Evolutionary conservation across 23 tunicate genomes (phyloP).

Genomic region (Clavelina lepadiformis): DNA sequence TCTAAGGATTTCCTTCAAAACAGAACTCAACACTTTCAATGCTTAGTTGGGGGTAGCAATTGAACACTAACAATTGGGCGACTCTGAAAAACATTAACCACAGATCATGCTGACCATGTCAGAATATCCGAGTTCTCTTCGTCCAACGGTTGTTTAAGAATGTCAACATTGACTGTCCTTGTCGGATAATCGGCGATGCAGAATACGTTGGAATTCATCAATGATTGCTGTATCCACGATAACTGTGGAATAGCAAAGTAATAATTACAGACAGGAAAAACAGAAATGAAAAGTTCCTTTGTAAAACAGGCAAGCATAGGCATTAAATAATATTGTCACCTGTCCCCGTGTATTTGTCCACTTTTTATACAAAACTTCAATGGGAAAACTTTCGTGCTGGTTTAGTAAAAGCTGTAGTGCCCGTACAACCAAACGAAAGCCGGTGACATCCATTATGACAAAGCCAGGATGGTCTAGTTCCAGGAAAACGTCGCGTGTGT

Average conservation of each 20-base stretch:
- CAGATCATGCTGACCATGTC: too few relatives aligned
- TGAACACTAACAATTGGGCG: neutral
- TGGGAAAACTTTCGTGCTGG: constrained; percentile 54
- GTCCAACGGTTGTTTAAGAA: constrained; percentile 79
- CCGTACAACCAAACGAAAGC: constrained; percentile 60
- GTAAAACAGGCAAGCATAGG: too few relatives aligned
- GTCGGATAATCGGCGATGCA: constrained; percentile 49
- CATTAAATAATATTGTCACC: constrained; percentile 10
- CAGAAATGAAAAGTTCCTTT: too few relatives aligned
- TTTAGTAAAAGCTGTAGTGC: constrained; percentile 33
- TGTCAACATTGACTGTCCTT: constrained; percentile 35
- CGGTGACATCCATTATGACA: constrained; percentile 34
- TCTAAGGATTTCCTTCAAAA: constrained; percentile 73
- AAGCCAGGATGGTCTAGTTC: constrained; percentile 73
- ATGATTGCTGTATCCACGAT: constrained; percentile 54
- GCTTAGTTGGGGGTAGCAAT: too few relatives aligned
- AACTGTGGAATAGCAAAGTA: constrained; percentile 23
- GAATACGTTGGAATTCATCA: constrained; percentile 37
- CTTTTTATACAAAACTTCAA: constrained; percentile 27
- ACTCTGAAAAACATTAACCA: neutral
- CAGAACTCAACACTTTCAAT: too few relatives aligned
- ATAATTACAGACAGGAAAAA: neutral
- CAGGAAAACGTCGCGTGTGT: constrained; percentile 40
- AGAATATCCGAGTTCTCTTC: too few relatives aligned
- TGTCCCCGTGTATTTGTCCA: constrained; percentile 78